These are phyloP conservation scores for Hystrix brachyura DNA, from an alignment of 2,113 vertebrate genomes.

Conservation along the genomic window DNA sequence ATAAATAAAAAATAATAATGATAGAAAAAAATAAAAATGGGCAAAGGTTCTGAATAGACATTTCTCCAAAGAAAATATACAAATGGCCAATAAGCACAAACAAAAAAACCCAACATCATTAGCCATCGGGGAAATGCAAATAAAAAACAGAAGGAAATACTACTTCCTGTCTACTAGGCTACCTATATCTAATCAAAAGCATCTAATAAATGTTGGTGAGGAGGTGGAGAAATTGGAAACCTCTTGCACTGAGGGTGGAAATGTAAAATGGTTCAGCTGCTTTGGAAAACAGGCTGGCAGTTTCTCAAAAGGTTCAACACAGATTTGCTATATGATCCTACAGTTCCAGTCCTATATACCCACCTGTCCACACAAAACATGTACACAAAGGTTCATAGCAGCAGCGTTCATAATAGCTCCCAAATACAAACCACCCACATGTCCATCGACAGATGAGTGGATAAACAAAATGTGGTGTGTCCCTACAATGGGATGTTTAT, in stretches of 20 bases:
- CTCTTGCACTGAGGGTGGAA: neutral
- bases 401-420: neutral
- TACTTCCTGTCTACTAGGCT: neutral
- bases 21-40: neutral
- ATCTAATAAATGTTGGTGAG: neutral
- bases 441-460: neutral
- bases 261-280: neutral
- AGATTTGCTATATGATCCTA: neutral
- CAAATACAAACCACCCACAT: neutral
- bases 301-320: neutral
- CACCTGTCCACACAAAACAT: neutral
- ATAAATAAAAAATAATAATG: neutral
- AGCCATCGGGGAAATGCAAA: neutral
- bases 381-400: neutral
- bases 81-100: neutral
- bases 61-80: constrained; percentile 17
- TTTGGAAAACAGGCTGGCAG: constrained; percentile 1
- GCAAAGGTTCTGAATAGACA: constrained; percentile 2
- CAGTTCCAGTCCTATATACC: constrained; percentile 22
- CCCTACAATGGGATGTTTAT: neutral
- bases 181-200: constrained; percentile 7
- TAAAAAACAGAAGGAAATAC: neutral
- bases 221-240: neutral
- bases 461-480: neutral
- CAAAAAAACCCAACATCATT: neutral